phyloP scores from a whole-genome alignment of 2,888 invertebrate genomes.

The Mesorhabditis spiculigera region DNA sequence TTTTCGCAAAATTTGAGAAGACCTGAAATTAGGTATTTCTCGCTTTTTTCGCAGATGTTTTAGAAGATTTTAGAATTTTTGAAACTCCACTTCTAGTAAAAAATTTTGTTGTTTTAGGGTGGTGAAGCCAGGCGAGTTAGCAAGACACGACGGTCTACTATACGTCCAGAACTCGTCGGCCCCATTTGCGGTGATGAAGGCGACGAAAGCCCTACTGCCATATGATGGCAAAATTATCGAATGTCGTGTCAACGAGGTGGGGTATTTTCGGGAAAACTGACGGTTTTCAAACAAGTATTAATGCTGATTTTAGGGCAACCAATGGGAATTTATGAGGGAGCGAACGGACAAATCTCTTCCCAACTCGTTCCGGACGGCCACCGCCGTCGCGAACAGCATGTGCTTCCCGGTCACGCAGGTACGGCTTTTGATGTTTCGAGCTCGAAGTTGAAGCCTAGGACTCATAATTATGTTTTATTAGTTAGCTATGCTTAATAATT shows the following conservation, averaged over 20 bases:
- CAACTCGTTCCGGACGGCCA: conserved; percentile 81
- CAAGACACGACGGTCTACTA: conserved; percentile 56
- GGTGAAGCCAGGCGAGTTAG: conserved; percentile 46
- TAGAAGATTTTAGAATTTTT: too few relatives aligned
- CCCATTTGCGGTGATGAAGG: conserved; percentile 74
- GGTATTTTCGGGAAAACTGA: conserved; percentile 66
- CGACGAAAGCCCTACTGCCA: conserved; percentile 74
- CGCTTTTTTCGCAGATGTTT: too few relatives aligned
- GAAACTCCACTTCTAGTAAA: too few relatives aligned
- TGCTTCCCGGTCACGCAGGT: conserved; percentile 44
- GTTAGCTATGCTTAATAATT: too few relatives aligned
- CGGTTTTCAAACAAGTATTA: conserved; percentile 6
- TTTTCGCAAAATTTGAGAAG: too few relatives aligned
- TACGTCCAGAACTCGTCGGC: conserved; percentile 61
- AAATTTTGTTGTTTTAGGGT: conserved; percentile 13
- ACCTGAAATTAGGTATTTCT: too few relatives aligned
- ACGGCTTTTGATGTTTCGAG: too few relatives aligned
- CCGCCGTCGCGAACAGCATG: conserved; percentile 53
- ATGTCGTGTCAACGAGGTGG: conserved; percentile 66
- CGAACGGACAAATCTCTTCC: conserved; percentile 93
- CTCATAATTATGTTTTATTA: too few relatives aligned
- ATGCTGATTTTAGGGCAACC: conserved; percentile 12
- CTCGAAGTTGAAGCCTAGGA: too few relatives aligned
- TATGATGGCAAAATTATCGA: conserved; percentile 91
- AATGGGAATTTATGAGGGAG: conserved; percentile 91